Conservation (phyloP, 92 coral and sea anemone genomes). For the Epizoanthus scotinus region DNA sequence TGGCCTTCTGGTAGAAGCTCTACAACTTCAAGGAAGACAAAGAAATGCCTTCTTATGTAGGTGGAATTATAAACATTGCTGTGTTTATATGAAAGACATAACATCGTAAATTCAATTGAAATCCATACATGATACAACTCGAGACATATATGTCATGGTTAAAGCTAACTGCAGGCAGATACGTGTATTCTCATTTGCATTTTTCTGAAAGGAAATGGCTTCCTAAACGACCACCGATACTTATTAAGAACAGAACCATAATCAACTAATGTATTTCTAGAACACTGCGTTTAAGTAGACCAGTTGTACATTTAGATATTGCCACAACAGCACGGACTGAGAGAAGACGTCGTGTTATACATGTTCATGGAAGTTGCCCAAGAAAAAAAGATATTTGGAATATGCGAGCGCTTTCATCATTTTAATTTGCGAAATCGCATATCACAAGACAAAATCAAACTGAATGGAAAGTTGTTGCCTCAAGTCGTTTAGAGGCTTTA, state of each 20-base stretch:
- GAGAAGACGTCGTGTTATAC: no score
- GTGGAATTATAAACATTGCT: background rate
- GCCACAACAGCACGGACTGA: no score
- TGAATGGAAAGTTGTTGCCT: background rate
- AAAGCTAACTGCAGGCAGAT: no score
- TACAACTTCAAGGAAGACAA: conserved; percentile 1
- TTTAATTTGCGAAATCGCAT: background rate
- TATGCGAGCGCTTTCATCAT: no score
- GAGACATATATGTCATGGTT: no score
- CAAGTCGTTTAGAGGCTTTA: background rate
- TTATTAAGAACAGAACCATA: no score
- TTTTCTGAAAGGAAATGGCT: conserved; percentile 1
- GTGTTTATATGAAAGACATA: background rate
- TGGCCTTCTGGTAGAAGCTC: background rate
- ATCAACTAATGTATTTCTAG: no score
- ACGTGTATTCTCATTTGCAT: background rate
- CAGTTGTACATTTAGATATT: no score
- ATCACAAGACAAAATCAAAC: background rate
- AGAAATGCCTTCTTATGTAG: conserved; percentile 19
- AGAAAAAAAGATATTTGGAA: no score
- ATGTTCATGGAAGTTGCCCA: no score
- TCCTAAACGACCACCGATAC: background rate
- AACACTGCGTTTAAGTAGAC: background rate
- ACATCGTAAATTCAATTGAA: conserved; percentile 2
- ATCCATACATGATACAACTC: background rate